Percentiles rank a stretch among this genome's conserved stretches.
These are phyloP conservation scores for Mythimna pallens DNA, from an alignment of 2,888 invertebrate species.

Conservation along the genomic window DNA sequence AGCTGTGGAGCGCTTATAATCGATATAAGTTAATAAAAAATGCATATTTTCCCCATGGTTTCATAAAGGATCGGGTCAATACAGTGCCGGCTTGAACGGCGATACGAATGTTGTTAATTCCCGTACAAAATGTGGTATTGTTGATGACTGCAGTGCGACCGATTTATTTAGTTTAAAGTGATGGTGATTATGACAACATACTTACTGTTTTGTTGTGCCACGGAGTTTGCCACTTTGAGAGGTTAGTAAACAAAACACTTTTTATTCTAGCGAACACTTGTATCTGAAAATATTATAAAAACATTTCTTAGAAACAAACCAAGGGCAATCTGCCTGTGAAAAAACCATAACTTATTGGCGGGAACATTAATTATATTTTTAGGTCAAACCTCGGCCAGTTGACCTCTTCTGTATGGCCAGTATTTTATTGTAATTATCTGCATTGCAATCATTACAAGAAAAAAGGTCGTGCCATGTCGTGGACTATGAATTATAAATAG, in stretches of 20 bases:
- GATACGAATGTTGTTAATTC: conserved; percentile 74
- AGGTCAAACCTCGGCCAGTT: conserved; percentile 2
- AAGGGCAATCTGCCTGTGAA: background rate
- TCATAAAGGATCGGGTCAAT: conserved; percentile 83
- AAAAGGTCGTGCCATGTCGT: conserved; percentile 32
- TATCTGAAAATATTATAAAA: conserved; percentile 6
- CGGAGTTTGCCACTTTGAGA: conserved; percentile 70
- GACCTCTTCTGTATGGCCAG: conserved; percentile 14
- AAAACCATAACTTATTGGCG: conserved; percentile 41
- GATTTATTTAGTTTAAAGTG: conserved; percentile 72
- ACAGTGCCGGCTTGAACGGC: conserved; percentile 73
- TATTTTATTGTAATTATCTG: conserved; percentile 19
- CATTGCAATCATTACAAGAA: conserved; percentile 18
- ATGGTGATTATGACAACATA: conserved; percentile 70
- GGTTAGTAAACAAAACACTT: conserved; percentile 84
- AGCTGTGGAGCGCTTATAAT: conserved; percentile 77
- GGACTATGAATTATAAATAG: conserved; percentile 36
- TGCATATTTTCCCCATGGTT: conserved; percentile 88
- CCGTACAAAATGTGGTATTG: conserved; percentile 62
- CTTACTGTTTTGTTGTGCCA: conserved; percentile 69
- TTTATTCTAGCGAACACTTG: background rate
- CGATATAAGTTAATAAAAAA: conserved; percentile 89
- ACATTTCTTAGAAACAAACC: background rate
- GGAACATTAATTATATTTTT: conserved; percentile 39
- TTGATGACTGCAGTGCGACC: conserved; percentile 72